Conservation (phyloP, 2,797 vertebrate species). For the Amazona ochrocephala region DNA sequence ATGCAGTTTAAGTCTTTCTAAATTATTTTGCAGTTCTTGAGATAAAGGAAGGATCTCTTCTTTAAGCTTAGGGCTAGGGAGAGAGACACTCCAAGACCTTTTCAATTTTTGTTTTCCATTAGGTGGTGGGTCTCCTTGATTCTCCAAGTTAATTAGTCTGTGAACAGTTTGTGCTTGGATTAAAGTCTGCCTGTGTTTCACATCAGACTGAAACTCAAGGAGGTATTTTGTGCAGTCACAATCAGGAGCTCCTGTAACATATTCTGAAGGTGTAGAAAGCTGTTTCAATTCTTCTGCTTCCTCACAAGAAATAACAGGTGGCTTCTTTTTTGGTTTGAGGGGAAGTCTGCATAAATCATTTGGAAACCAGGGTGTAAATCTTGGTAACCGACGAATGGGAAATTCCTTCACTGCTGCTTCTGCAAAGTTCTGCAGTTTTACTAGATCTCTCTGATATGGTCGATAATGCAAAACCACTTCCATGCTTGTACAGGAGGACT, state of each 20-base stretch:
- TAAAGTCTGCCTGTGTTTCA: slow-evolving; percentile 24
- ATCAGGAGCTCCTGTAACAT: slow-evolving; percentile 25
- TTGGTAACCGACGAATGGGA: slow-evolving; percentile 76
- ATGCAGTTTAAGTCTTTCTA: slow-evolving; percentile 83
- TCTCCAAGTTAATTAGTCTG: slow-evolving; percentile 6
- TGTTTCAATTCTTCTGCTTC: slow-evolving; percentile 67
- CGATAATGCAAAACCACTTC: slow-evolving; percentile 88
- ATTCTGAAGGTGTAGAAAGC: slow-evolving; percentile 47
- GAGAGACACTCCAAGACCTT: slow-evolving; percentile 88
- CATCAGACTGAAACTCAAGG: slow-evolving; percentile 74
- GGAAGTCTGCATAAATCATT: slow-evolving; percentile 71
- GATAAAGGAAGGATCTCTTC: slow-evolving; percentile 78
- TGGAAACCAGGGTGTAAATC: slow-evolving; percentile 89
- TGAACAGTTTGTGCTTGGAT: background rate
- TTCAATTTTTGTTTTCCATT: slow-evolving; percentile 37
- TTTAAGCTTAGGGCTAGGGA: slow-evolving; percentile 42
- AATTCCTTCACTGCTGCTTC: slow-evolving; percentile 85
- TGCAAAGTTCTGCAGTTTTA: slow-evolving; percentile 77
- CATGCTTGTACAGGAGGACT: slow-evolving; percentile 76
- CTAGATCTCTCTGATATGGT: slow-evolving; percentile 66
- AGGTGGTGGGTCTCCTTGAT: slow-evolving; percentile 29
- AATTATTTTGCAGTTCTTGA: slow-evolving; percentile 73
- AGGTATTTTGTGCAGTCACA: slow-evolving; percentile 75
- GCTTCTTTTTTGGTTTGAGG: slow-evolving; percentile 84
- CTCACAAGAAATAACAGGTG: slow-evolving; percentile 81